These are phyloP conservation scores for Leptoclinus maculatus DNA, from an alignment of 2,797 vertebrate species.

Conservation along the genomic window DNA sequence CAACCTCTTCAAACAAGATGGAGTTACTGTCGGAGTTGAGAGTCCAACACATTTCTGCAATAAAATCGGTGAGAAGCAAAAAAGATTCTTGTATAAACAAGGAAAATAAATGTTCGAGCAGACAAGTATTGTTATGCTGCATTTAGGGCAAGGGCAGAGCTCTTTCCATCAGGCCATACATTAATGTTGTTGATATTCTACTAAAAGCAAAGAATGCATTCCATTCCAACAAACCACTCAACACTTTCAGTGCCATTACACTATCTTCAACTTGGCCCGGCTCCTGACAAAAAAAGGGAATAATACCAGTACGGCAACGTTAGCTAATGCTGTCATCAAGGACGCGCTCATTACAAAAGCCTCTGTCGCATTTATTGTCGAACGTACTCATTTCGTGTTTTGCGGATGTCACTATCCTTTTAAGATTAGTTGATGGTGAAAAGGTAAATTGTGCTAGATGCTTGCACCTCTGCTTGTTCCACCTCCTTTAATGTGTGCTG, in stretches of 20 bases:
- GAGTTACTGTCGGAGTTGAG: conserved; percentile 12
- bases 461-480: conserved; percentile 1
- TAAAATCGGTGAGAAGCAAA: background rate
- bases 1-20: conserved; percentile 32
- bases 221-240: conserved; percentile 71
- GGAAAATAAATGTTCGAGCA: conserved; percentile 23
- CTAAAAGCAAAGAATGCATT: conserved; percentile 52
- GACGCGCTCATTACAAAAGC: conserved; percentile 21
- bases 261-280: conserved; percentile 45
- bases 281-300: conserved; percentile 40
- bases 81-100: conserved; percentile 24
- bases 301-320: conserved; percentile 29
- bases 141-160: conserved; percentile 23
- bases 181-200: conserved; percentile 57
- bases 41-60: conserved; percentile 16
- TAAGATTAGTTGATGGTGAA: conserved; percentile 11
- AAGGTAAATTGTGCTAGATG: conserved; percentile 26
- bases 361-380: conserved; percentile 13
- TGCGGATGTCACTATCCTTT: conserved; percentile 13
- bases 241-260: conserved; percentile 45
- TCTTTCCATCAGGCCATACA: conserved; percentile 39
- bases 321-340: conserved; percentile 35
- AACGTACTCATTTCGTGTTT: conserved; percentile 22
- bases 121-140: conserved; percentile 11
- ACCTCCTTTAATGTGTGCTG: background rate